A percentile compares a stretch with the other conserved stretches of the same genome.
Conservation (phyloP, 2,113 vertebrate genomes). For the Oncorhynchus gorbuscha region DNA sequence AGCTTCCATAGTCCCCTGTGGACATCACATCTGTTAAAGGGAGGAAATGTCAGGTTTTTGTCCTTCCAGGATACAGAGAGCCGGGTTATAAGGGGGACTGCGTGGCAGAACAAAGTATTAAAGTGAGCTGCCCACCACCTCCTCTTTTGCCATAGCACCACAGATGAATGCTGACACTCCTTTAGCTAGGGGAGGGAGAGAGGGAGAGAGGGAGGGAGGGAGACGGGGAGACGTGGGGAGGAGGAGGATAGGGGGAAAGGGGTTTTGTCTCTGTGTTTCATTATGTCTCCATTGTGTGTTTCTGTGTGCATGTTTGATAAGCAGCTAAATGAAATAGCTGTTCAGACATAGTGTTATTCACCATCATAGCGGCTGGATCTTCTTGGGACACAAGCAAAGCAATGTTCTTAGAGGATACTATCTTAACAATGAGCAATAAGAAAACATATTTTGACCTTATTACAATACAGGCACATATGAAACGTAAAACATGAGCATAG, state of each 20-base stretch:
- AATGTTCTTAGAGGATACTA: background rate
- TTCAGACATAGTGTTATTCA: slow-evolving; percentile 30
- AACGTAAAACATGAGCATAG: too few species aligned
- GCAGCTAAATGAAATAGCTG: slow-evolving; percentile 30
- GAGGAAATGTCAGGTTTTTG: slow-evolving; percentile 31
- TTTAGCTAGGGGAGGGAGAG: background rate
- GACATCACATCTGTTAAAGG: background rate
- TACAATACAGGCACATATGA: background rate
- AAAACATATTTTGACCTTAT: background rate
- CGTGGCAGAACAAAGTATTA: slow-evolving; percentile 51
- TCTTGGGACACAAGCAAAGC: background rate
- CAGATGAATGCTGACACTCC: slow-evolving; percentile 44
- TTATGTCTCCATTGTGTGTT: slow-evolving; percentile 60
- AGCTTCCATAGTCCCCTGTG: too few species aligned
- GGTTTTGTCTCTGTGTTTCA: slow-evolving; percentile 50
- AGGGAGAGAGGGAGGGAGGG: too few species aligned
- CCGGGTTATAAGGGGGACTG: background rate
- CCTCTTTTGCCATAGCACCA: slow-evolving; percentile 59
- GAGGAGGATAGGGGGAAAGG: background rate
- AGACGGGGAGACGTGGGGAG: background rate
- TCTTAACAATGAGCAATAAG: background rate
- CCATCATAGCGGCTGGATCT: slow-evolving; percentile 41
- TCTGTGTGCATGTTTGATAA: slow-evolving; percentile 1
- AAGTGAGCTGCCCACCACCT: slow-evolving; percentile 45
- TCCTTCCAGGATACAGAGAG: slow-evolving; percentile 45